phyloP scores from a whole-genome alignment of 2,113 vertebrate genomes.

The Ginglymostoma cirratum region DNA sequence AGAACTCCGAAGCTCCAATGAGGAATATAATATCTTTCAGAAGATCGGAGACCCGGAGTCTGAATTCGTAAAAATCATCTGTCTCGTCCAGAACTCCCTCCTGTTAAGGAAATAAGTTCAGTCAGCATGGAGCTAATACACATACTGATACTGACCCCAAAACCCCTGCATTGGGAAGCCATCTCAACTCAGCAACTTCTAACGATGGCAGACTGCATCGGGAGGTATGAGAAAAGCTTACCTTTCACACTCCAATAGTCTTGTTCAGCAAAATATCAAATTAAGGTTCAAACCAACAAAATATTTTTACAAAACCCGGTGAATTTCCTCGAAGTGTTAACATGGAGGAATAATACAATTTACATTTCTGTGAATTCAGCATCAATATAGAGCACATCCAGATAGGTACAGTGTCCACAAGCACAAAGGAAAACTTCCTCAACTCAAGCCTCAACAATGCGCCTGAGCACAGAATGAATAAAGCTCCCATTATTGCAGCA shows the following conservation, averaged over 20 bases:
- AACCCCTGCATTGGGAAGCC: not conserved
- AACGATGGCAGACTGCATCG: not conserved
- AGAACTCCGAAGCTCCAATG: slow-evolving; percentile 94
- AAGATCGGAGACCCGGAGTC: slow-evolving; percentile 89
- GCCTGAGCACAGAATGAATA: not conserved
- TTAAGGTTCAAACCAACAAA: not conserved
- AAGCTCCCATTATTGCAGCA: not conserved
- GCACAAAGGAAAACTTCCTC: not conserved
- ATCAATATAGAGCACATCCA: not conserved
- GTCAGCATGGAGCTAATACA: not conserved
- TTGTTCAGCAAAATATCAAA: too few relatives aligned
- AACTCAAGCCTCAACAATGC: not conserved
- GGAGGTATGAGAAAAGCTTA: not conserved
- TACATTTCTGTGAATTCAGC: not conserved
- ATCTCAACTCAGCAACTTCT: not conserved
- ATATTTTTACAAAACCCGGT: not conserved
- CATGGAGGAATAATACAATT: not conserved
- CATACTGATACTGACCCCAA: not conserved
- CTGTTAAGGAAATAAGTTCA: slow-evolving; percentile 49
- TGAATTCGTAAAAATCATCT: slow-evolving; percentile 92
- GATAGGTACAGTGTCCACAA: not conserved
- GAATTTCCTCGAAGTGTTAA: not conserved
- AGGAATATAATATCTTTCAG: slow-evolving; percentile 95
- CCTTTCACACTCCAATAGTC: not conserved
- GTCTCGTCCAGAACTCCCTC: slow-evolving; percentile 94